Conservation (phyloP, 2,113 vertebrate species). For the Apodemus sylvaticus region DNA sequence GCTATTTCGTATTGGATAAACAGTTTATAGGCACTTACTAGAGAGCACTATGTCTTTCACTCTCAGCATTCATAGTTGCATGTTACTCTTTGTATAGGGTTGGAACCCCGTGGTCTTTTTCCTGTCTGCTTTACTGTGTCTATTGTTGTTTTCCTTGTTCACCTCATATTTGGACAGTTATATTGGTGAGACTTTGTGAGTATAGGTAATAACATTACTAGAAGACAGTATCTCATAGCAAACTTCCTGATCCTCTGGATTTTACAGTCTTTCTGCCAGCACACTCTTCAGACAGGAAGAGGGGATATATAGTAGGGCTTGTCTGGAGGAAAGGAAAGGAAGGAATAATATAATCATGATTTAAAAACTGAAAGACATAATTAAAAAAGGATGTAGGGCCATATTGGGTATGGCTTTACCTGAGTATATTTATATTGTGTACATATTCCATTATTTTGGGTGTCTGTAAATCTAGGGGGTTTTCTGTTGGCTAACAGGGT, state of each 20-base stretch:
- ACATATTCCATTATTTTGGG: not conserved
- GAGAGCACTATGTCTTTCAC: not conserved
- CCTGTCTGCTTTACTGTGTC: not conserved
- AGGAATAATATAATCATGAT: not conserved
- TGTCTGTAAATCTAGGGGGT: not conserved
- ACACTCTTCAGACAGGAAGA: not conserved
- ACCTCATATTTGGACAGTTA: not conserved
- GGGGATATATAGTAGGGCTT: not conserved
- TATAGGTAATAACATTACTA: not conserved
- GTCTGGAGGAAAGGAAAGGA: not conserved
- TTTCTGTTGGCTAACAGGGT: not conserved
- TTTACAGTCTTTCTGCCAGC: not conserved
- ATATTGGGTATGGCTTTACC: not conserved
- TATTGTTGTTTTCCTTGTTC: not conserved
- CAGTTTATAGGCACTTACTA: not conserved
- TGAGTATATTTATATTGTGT: not conserved
- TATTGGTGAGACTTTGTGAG: not conserved
- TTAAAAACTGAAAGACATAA: not conserved
- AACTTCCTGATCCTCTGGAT: not conserved
- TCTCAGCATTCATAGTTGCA: not conserved
- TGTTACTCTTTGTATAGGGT: not conserved
- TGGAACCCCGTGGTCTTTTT: not conserved
- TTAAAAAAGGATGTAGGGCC: not conserved
- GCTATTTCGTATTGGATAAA: not conserved
- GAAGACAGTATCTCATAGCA: not conserved